These are phyloP conservation scores for Erinaceus europaeus DNA, from an alignment of 2,113 vertebrate species.

Conservation along the genomic window DNA sequence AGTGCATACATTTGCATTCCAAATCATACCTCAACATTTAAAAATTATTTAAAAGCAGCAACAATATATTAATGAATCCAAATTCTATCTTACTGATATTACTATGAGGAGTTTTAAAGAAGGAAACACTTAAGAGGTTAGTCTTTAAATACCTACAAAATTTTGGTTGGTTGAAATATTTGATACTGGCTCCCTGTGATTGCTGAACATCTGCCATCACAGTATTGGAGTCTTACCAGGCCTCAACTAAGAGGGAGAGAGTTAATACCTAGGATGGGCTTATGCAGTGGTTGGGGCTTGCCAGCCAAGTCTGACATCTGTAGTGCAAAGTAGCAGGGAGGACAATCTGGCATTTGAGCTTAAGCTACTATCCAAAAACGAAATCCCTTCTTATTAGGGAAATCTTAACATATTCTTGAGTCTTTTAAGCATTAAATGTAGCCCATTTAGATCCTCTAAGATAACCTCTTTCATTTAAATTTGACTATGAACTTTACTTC, in stretches of 20 bases:
- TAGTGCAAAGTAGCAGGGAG: background rate
- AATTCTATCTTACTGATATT: background rate
- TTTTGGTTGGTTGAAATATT: background rate
- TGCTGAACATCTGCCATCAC: background rate
- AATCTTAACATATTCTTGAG: background rate
- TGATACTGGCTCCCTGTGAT: background rate
- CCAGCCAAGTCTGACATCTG: background rate
- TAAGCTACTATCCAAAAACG: background rate
- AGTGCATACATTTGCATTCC: background rate
- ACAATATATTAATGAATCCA: background rate
- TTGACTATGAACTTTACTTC: background rate
- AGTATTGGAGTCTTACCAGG: background rate
- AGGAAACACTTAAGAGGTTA: background rate
- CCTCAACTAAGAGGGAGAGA: background rate
- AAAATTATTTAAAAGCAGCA: constrained; percentile 12
- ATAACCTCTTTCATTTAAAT: background rate
- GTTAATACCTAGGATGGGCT: background rate
- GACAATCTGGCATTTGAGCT: background rate
- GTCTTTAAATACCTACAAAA: background rate
- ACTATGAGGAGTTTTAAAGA: background rate
- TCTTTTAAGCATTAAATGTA: background rate
- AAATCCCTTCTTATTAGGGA: background rate
- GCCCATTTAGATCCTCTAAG: background rate
- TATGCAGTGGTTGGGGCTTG: background rate
- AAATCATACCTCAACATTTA: background rate